Percentiles rank a stretch among this genome's conserved stretches.
phyloP scores from a whole-genome alignment of 2,113 vertebrate species.

The Coracopsis vasa region DNA sequence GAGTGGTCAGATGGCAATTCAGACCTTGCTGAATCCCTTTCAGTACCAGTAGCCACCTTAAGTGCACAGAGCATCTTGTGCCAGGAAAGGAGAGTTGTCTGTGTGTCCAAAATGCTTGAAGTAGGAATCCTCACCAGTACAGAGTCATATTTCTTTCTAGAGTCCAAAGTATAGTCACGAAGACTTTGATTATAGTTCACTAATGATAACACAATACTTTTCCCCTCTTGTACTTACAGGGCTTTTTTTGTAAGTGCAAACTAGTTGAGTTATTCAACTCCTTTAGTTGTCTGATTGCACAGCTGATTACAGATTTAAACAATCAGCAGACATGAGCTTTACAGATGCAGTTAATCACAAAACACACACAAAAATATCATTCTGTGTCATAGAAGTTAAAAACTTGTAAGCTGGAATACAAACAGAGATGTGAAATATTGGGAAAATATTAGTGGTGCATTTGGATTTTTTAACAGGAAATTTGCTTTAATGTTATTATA shows the following conservation, averaged over 20 bases:
- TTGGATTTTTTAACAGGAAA: neutral
- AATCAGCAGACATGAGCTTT: neutral
- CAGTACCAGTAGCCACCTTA: neutral
- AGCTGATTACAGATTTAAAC: constrained; percentile 9
- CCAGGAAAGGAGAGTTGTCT: neutral
- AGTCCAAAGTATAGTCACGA: neutral
- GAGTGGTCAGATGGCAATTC: neutral
- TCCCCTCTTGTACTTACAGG: neutral
- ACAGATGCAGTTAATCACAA: neutral
- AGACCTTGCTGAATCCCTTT: neutral
- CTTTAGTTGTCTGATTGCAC: constrained; percentile 1
- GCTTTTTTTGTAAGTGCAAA: neutral
- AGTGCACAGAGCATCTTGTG: neutral
- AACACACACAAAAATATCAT: neutral
- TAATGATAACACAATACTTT: neutral
- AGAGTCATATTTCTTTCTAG: neutral
- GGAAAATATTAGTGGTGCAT: neutral
- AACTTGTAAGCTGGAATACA: neutral
- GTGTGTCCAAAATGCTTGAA: neutral
- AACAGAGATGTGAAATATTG: neutral
- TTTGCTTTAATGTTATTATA: neutral
- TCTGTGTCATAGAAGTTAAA: neutral
- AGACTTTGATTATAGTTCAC: neutral
- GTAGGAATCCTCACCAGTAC: neutral
- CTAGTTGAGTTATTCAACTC: neutral